Percentiles rank a stretch among this genome's conserved stretches.
phyloP scores from a whole-genome alignment of 2,113 vertebrate species.

The Phasianus colchicus region DNA sequence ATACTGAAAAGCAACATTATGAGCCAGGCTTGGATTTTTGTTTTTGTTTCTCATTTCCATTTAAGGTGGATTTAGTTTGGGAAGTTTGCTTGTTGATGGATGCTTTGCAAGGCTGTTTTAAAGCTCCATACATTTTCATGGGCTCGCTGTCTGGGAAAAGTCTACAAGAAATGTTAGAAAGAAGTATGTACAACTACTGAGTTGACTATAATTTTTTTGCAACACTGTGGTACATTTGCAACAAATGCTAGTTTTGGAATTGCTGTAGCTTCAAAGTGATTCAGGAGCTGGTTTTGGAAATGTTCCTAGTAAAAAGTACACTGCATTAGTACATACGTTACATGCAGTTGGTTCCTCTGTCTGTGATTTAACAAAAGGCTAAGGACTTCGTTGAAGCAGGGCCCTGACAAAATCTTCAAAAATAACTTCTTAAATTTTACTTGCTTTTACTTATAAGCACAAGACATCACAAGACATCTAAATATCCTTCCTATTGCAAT shows the following conservation, averaged over 20 bases:
- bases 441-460: neutral
- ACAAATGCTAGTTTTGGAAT: neutral
- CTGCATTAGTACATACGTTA: neutral
- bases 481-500: neutral
- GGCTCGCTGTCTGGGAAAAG: neutral
- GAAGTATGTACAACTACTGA: neutral
- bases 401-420: neutral
- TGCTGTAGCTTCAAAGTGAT: neutral
- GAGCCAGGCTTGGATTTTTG: neutral
- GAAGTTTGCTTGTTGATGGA: neutral
- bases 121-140: neutral
- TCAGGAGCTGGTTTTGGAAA: neutral
- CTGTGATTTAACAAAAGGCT: neutral
- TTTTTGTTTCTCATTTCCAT: neutral
- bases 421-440: neutral
- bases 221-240: neutral
- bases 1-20: conserved; percentile 3
- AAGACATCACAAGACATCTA: neutral
- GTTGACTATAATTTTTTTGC: neutral
- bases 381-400: neutral
- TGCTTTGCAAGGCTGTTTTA: neutral
- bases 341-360: neutral
- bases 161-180: neutral
- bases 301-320: neutral
- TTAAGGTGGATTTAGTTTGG: conserved; percentile 4